A percentile compares a stretch with the other conserved stretches of the same genome.
These are phyloP conservation scores for Dioctria rufipes DNA, from an alignment of 2,888 invertebrate species.

Conservation along the genomic window DNA sequence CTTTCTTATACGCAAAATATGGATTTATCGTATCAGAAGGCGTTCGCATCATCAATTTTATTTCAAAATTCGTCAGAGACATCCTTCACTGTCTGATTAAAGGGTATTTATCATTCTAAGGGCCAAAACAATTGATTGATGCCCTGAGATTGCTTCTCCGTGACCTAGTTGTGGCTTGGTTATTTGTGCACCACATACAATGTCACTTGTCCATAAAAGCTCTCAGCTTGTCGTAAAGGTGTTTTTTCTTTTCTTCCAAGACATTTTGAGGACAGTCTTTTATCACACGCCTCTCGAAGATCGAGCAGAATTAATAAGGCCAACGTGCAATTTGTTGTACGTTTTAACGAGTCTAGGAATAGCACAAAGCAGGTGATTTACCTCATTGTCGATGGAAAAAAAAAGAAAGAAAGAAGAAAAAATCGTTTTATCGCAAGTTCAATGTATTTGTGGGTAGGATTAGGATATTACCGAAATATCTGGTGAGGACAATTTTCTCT, in stretches of 20 bases:
- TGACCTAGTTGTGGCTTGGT: slow-evolving; percentile 45
- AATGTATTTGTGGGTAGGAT: too few species aligned
- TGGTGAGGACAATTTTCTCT: too few species aligned
- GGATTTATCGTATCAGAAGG: slow-evolving; percentile 32
- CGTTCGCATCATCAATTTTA: slow-evolving; percentile 30
- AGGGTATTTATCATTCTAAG: slow-evolving; percentile 44
- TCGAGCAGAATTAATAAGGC: slow-evolving; percentile 31
- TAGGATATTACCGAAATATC: too few species aligned
- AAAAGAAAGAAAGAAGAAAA: too few species aligned
- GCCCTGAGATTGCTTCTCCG: slow-evolving; percentile 44
- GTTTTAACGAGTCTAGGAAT: background rate
- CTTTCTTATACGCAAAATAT: background rate
- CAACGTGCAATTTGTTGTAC: slow-evolving; percentile 9
- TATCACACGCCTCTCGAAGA: slow-evolving; percentile 38
- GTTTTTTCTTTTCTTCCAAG: background rate
- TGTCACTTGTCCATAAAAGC: slow-evolving; percentile 7
- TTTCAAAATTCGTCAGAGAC: slow-evolving; percentile 32
- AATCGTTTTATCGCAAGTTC: too few species aligned
- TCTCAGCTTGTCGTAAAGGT: background rate
- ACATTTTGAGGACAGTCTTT: slow-evolving; percentile 34
- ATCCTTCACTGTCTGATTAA: slow-evolving; percentile 48
- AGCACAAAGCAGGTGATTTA: too few species aligned
- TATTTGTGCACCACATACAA: slow-evolving; percentile 27
- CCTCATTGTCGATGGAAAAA: too few species aligned
- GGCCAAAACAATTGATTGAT: slow-evolving; percentile 46